Conservation (phyloP, 2,797 vertebrate genomes). For the Melopsittacus undulatus region DNA sequence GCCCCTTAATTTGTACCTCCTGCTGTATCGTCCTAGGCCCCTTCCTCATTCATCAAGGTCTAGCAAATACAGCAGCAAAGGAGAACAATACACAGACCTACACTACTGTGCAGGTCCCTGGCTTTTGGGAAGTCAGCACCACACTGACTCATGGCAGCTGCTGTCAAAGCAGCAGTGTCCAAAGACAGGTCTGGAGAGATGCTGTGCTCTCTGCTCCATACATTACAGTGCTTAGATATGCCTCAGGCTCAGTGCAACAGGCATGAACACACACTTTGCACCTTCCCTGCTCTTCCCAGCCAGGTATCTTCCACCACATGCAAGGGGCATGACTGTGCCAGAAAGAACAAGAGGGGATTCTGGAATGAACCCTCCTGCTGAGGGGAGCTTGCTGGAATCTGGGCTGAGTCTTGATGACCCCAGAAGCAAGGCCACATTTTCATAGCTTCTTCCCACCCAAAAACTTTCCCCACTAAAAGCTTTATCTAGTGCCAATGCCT, state of each 20-base stretch:
- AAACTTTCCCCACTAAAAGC: not conserved
- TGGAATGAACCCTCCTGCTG: not conserved
- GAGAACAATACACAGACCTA: not conserved
- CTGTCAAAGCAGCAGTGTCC: not conserved
- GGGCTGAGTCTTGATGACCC: not conserved
- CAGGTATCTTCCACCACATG: rapidly evolving
- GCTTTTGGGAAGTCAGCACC: not conserved
- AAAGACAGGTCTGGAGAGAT: not conserved
- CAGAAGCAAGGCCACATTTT: not conserved
- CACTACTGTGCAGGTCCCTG: not conserved
- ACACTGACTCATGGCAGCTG: not conserved
- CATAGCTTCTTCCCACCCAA: not conserved
- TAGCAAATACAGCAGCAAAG: not conserved
- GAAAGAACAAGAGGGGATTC: not conserved
- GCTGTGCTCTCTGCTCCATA: not conserved
- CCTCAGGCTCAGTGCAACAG: not conserved
- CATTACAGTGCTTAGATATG: not conserved
- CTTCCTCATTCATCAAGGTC: not conserved
- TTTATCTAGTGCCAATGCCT: not conserved
- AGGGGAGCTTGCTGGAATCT: not conserved
- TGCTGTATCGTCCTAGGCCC: rapidly evolving
- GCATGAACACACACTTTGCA: rapidly evolving
- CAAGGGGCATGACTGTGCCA: not conserved
- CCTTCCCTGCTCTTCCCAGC: not conserved
- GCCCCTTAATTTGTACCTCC: not conserved